Evolutionary conservation across 2,888 invertebrate species (phyloP).

Genomic region (Ligdia adustata): DNA sequence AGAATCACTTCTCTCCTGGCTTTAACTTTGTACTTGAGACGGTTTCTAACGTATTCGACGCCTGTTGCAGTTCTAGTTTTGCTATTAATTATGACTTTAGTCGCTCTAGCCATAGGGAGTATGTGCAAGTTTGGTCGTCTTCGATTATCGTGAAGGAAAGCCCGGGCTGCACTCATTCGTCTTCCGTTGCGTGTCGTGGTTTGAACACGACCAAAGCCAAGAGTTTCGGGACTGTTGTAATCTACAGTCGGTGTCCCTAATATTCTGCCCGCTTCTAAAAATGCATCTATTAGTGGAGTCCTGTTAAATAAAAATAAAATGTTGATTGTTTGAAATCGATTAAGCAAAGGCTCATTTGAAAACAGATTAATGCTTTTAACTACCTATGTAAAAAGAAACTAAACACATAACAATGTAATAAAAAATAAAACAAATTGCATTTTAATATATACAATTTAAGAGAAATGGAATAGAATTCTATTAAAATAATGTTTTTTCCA

Average conservation of each 20-base stretch:
- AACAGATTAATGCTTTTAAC: too few species aligned
- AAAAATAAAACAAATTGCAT: too few species aligned
- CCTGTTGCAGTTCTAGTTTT: slow-evolving; percentile 77
- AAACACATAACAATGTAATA: too few species aligned
- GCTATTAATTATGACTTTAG: slow-evolving; percentile 80
- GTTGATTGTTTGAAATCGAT: too few species aligned
- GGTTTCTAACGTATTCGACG: slow-evolving; percentile 78
- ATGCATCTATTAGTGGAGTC: slow-evolving; percentile 83
- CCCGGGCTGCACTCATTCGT: slow-evolving; percentile 83
- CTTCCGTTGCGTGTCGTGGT: slow-evolving; percentile 84
- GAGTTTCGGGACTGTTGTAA: slow-evolving; percentile 84
- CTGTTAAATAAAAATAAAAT: slow-evolving; percentile 44
- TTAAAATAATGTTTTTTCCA: too few species aligned
- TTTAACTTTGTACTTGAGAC: slow-evolving; percentile 64
- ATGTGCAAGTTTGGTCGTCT: slow-evolving; percentile 83
- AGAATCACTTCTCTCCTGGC: slow-evolving; percentile 88
- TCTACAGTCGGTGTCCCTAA: slow-evolving; percentile 86
- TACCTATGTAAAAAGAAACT: too few species aligned
- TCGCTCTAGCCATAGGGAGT: slow-evolving; percentile 79
- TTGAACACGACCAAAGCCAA: slow-evolving; percentile 86
- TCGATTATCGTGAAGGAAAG: slow-evolving; percentile 82
- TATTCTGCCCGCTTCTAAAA: slow-evolving; percentile 85
- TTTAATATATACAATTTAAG: too few species aligned
- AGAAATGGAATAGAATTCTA: too few species aligned
- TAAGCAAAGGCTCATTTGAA: too few species aligned